These are phyloP conservation scores for Polypedilum pembai DNA, from an alignment of 1,140 invertebrate genomes.

Conservation along the genomic window DNA sequence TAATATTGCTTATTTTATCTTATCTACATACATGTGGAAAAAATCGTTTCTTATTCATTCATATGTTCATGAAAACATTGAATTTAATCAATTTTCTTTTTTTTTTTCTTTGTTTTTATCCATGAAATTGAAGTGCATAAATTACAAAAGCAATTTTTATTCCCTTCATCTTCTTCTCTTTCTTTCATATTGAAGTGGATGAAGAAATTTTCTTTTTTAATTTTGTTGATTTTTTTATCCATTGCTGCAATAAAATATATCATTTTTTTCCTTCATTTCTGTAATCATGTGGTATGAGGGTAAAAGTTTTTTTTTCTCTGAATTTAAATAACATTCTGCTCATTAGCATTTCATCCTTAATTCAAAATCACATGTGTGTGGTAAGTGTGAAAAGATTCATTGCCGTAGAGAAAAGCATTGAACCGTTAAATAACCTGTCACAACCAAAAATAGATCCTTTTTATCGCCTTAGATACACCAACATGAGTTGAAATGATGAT, in stretches of 20 bases:
- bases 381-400: constrained; percentile 17
- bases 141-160: constrained; percentile 19
- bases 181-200: background rate
- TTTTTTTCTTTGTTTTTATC: background rate
- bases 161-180: background rate
- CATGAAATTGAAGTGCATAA: background rate
- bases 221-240: constrained; percentile 14
- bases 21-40: background rate
- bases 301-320: background rate
- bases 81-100: constrained; percentile 4
- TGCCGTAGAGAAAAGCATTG: background rate
- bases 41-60: background rate
- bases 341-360: constrained; percentile 11
- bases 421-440: constrained; percentile 17
- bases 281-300: background rate
- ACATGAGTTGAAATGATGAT: too few relatives aligned
- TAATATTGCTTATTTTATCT: background rate
- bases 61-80: constrained; percentile 1
- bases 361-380: constrained; percentile 17
- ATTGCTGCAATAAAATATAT: constrained; percentile 19
- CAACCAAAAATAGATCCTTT: constrained; percentile 15
- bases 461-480: too few relatives aligned
- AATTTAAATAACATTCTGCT: background rate
- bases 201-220: background rate
- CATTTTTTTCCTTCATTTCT: background rate